Base-by-base conservation (phyloP, 37 sponge, comb jelly and placozoan species). In the Spongia lamella region DNA sequence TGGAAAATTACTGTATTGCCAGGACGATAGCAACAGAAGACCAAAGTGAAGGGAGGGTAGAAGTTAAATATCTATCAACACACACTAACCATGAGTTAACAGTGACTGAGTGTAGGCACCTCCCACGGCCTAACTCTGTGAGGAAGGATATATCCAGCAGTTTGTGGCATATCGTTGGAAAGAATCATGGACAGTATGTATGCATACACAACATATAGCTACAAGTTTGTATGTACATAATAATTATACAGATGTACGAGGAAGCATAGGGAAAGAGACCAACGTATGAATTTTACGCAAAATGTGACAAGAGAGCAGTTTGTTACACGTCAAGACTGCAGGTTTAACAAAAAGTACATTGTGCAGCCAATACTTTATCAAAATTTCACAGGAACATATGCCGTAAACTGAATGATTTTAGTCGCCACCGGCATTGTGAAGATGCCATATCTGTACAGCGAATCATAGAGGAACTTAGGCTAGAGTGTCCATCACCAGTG, bases 241-340 rank as follows among this genome's bases (percentile, higher is more conserved):
- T 37, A 35, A 4, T 16, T 26, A 9, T 69, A 38, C 19, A 66
- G 37, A 7, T 25, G 38, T 33, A 34, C 35, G 53, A 16, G 52
- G 24, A 38, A 38, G 21, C 21, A 9, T 15, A 15, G 22, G 7
- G 13, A 11, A 17, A 11, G 22, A 60, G 21, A 11, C 13, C 11
- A 30, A 60, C 16, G 52, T 69, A 30, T 51, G 19, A 64, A 19
- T 7, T 69, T 69, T 69, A 16, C 38, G 13, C 7, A 22, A 9
- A 5, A 17, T 27, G 70, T 53, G 26, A 69, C 50, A 22, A 7
- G 70, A 21, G 70, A 51, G 16, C 40, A 22, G 16, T 69, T 69
- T 53, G 50, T 69, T 22, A 69, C 70, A n/a, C 5, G 70, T 22
- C 70, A 69, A 49, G 70, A 69, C 24, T 51, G n/a, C n/a, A n/a